Percentiles rank a stretch among this genome's conserved stretches.
These are phyloP conservation scores for Mesorhabditis spiculigera DNA, from an alignment of 2,888 invertebrate species.

Conservation along the genomic window DNA sequence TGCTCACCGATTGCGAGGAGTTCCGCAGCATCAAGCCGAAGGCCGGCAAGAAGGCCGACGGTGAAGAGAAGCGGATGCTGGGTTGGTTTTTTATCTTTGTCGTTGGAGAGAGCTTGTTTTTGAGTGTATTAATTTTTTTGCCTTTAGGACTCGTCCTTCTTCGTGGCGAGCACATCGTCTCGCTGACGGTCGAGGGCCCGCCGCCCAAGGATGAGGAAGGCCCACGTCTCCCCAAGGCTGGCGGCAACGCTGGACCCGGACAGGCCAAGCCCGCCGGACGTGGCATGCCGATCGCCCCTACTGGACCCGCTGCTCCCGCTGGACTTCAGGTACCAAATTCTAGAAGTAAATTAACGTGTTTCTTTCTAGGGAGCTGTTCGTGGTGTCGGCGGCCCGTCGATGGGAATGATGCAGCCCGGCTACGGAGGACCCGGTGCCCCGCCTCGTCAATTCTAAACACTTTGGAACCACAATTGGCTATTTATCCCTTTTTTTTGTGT, in stretches of 20 bases:
- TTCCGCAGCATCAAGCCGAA: slow-evolving; percentile 94
- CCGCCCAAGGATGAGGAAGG: slow-evolving; percentile 91
- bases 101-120: no score
- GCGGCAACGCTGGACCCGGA: slow-evolving; percentile 71
- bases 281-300: slow-evolving; percentile 68
- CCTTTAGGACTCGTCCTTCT: slow-evolving; percentile 74
- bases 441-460: slow-evolving; percentile 29
- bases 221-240: slow-evolving; percentile 87
- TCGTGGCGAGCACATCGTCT: slow-evolving; percentile 94
- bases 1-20: slow-evolving; percentile 96
- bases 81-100: no score
- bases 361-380: slow-evolving; percentile 77
- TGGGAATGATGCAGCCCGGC: slow-evolving; percentile 76
- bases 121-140: no score
- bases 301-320: slow-evolving; percentile 37
- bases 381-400: slow-evolving; percentile 95
- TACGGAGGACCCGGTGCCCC: slow-evolving; percentile 32
- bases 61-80: slow-evolving; percentile 91
- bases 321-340: slow-evolving; percentile 19
- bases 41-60: slow-evolving; percentile 77
- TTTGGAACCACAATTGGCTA: background rate
- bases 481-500: background rate
- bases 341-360: background rate
- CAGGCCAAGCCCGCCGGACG: slow-evolving; percentile 90
- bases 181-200: slow-evolving; percentile 95